Evolutionary conservation across 2,888 invertebrate genomes (phyloP), one percentile per base, ranked within the genome.

Genomic region (Beris chalybata): DNA sequence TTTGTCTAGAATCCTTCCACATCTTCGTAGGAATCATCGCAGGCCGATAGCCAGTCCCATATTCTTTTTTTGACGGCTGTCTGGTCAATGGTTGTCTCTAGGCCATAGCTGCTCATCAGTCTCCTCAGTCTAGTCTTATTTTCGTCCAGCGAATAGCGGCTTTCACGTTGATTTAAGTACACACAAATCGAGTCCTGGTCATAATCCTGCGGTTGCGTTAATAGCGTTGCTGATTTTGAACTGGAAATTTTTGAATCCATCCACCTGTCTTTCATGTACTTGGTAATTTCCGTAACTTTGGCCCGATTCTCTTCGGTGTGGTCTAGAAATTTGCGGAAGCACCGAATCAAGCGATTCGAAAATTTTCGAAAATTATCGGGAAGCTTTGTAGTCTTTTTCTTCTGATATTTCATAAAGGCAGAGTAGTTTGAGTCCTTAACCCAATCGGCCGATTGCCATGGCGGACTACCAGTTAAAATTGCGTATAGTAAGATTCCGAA

Each of bases 361-460:
- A 91, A 91, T 53, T 85, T 82, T 44, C 85, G 82, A 74, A 87
- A 86, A 65, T 78, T 83, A 1, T 82, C 80, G 1, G 86, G 86
- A 58, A 86, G 83, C 73, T 85, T 85, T n/a, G 86, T 84, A 11
- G 85, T 85, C 70, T 85, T 82, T 45, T 86, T 79, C 71, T 85
- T 85, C 67, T 85, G 85, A 85, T 90, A 91, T 68, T 88, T 84
- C 73, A 87, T 85, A 77, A 86, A 86, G 32, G 81, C 87, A 6
- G 85, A 83, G 75, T 88, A 90, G 56, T 86, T 86, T 3, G 85
- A 82, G 76, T 92, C 91, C 76, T 89, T 87, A 73, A 89, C 89
- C 75, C 87, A 85, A 74, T 90, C 88, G 1, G 90, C 89, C 48
- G 85, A 83, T 71, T 85, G 84, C 89, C 89, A 90, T 0, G 90